Evolutionary conservation across 2,113 vertebrate genomes (phyloP).

Genomic region (Gymnogyps californianus): DNA sequence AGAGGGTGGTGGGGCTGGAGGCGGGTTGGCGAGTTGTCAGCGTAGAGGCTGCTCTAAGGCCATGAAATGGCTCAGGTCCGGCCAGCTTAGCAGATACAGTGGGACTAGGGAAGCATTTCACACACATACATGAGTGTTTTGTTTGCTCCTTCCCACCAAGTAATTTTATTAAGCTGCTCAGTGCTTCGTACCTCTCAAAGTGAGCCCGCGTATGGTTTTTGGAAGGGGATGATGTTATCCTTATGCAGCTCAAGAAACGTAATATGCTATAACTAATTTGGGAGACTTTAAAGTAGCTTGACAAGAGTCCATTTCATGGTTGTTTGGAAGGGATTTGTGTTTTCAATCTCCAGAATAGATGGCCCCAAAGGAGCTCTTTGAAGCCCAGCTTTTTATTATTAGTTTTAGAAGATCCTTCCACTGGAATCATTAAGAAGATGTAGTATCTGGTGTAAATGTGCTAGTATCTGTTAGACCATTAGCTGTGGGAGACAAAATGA

Average conservation of each 20-base stretch:
- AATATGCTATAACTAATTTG: not conserved
- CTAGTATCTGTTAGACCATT: not conserved
- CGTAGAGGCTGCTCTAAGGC: not conserved
- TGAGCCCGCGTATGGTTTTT: not conserved
- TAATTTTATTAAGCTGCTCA: not conserved
- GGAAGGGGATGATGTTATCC: not conserved
- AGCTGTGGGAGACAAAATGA: not conserved
- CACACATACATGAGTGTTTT: not conserved
- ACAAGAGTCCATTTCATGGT: conserved; percentile 21
- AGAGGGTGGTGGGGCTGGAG: not conserved
- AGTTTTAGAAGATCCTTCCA: conserved; percentile 10
- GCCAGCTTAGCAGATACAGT: not conserved
- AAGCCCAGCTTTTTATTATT: conserved; percentile 44
- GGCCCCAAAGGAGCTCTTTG: conserved; percentile 20
- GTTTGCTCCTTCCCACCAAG: not conserved
- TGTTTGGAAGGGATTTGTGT: conserved; percentile 30
- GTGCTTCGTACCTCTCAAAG: not conserved
- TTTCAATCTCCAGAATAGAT: conserved; percentile 23
- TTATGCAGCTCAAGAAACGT: not conserved
- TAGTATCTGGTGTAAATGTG: conserved; percentile 25
- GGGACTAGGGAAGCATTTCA: not conserved
- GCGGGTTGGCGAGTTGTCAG: not conserved
- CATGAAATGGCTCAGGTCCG: not conserved
- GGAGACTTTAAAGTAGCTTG: not conserved
- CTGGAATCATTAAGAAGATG: conserved; percentile 27